Conservation (phyloP, 2,113 vertebrate species). For the Antigone vipio region DNA sequence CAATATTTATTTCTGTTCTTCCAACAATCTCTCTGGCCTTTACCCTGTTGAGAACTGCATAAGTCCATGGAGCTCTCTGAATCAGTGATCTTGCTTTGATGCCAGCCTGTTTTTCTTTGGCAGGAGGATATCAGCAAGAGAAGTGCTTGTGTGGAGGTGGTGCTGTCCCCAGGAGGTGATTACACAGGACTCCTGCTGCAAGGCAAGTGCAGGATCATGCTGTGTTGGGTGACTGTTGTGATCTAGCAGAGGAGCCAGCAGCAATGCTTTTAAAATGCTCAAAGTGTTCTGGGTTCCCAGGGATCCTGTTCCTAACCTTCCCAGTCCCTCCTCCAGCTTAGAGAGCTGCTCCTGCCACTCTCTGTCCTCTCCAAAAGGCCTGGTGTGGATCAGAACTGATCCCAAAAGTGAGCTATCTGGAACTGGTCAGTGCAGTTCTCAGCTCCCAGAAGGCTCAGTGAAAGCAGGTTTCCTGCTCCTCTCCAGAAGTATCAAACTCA, state of each 20-base stretch:
- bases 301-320: neutral
- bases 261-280: neutral
- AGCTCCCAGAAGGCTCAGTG: neutral
- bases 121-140: conserved; percentile 83
- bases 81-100: neutral
- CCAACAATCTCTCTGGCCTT: neutral
- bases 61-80: neutral
- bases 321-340: neutral
- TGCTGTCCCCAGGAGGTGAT: conserved; percentile 73
- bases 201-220: conserved; percentile 70
- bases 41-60: neutral
- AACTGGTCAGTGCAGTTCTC: neutral
- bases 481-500: neutral
- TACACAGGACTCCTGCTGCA: conserved; percentile 81
- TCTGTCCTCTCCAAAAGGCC: neutral
- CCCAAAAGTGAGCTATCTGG: neutral
- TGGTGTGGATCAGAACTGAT: neutral
- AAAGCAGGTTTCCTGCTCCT: neutral
- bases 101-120: neutral
- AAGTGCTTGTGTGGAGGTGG: conserved; percentile 72
- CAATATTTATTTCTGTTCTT: neutral
- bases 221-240: neutral
- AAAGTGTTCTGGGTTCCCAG: neutral
- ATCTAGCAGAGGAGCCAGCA: neutral
- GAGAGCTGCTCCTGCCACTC: neutral